Percentiles rank a stretch among this genome's conserved stretches.
Conservation (phyloP, 2,888 invertebrate genomes). For the Hofmannophila pseudospretella region DNA sequence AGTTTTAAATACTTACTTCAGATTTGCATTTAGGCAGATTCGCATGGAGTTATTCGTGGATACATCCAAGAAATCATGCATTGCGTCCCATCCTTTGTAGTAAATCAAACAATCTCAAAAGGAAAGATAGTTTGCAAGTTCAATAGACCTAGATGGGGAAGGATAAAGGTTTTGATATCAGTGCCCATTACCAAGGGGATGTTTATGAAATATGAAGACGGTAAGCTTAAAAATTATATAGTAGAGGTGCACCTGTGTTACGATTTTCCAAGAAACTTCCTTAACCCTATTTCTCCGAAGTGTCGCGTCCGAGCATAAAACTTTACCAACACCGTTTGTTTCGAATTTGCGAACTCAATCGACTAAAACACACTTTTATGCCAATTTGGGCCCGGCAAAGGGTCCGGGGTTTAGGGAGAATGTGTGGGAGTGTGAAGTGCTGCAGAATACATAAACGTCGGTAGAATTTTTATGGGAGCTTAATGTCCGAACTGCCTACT, state of each 20-base stretch:
- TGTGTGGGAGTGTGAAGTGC: not conserved
- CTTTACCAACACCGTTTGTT: not conserved
- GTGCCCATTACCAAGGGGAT: too few species aligned
- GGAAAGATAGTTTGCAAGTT: too few species aligned
- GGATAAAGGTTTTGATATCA: too few species aligned
- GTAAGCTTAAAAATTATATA: too few species aligned
- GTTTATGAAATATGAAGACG: too few species aligned
- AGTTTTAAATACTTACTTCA: too few species aligned
- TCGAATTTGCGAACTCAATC: not conserved
- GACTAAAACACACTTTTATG: not conserved
- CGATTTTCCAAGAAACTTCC: not conserved
- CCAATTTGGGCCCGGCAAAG: not conserved
- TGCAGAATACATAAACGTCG: not conserved
- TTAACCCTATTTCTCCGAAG: not conserved
- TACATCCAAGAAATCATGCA: too few species aligned
- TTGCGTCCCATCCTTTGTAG: too few species aligned
- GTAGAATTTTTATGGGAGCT: slow-evolving; percentile 1
- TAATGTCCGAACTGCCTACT: not conserved
- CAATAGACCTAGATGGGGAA: too few species aligned
- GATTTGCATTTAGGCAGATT: too few species aligned
- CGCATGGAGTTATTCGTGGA: too few species aligned
- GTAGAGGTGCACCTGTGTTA: not conserved
- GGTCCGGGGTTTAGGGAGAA: not conserved
- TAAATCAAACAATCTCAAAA: too few species aligned
- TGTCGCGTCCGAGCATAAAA: not conserved